Percentiles rank a stretch among this genome's conserved stretches.
phyloP scores from a whole-genome alignment of 2,113 vertebrate species.

The Holacanthus passer region DNA sequence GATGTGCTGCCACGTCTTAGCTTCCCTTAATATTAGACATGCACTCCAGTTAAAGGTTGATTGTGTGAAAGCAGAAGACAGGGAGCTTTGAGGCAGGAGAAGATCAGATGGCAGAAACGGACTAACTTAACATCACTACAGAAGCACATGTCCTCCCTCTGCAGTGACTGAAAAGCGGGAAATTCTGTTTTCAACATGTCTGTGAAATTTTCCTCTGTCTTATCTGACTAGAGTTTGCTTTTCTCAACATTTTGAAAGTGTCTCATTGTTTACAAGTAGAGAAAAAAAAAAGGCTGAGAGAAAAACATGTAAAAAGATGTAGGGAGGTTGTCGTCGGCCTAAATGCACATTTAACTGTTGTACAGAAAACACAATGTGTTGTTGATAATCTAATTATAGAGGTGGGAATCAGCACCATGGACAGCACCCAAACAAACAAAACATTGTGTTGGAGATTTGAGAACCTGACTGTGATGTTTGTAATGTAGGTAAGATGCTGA shows the following conservation, averaged over 20 bases:
- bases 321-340: background rate
- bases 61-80: background rate
- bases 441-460: background rate
- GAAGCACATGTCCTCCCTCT: background rate
- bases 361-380: conserved; percentile 15
- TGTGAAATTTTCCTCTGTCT: conserved; percentile 35
- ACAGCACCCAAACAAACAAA: conserved; percentile 68
- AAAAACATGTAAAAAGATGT: background rate
- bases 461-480: background rate
- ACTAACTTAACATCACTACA: background rate
- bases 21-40: background rate
- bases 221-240: conserved; percentile 21
- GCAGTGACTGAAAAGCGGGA: background rate
- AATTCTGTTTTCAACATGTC: background rate
- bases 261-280: conserved; percentile 49
- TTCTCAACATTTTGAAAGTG: background rate
- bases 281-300: background rate
- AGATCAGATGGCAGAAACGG: background rate
- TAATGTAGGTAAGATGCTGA: background rate
- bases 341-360: background rate
- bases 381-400: background rate
- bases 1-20: background rate
- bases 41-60: conserved; percentile 7
- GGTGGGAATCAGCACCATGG: conserved; percentile 68
- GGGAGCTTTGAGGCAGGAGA: background rate